A percentile compares a stretch with the other conserved stretches of the same genome.
Conservation (phyloP, 2,113 vertebrate species). For the Potamarius usumacintae region DNA sequence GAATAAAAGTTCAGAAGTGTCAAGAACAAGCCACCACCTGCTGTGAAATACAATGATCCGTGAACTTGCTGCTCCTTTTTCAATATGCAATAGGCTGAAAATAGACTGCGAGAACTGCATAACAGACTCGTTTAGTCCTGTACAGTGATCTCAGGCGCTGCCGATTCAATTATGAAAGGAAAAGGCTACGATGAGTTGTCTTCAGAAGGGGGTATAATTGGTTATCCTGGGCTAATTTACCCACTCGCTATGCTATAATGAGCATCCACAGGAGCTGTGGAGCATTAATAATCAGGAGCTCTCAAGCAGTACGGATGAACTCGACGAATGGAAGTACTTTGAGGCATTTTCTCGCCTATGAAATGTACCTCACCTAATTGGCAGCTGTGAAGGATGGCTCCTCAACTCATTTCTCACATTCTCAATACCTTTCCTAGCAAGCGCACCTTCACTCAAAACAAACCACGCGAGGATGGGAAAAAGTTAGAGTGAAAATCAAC, state of each 20-base stretch:
- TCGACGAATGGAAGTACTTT: neutral
- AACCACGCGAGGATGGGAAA: neutral
- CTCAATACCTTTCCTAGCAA: neutral
- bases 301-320: neutral
- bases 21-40: neutral
- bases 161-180: conserved; percentile 52
- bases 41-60: neutral
- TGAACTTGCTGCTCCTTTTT: neutral
- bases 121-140: conserved; percentile 32
- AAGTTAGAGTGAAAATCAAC: neutral
- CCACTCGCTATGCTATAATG: conserved; percentile 63
- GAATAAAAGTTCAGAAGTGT: conserved; percentile 5
- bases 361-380: neutral
- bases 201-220: conserved; percentile 57
- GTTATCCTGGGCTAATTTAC: conserved; percentile 62
- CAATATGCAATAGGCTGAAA: conserved; percentile 34
- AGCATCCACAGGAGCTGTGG: conserved; percentile 54
- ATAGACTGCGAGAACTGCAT: conserved; percentile 29
- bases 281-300: conserved; percentile 31
- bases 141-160: conserved; percentile 38
- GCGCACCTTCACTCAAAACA: neutral
- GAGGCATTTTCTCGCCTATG: neutral
- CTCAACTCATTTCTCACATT: neutral
- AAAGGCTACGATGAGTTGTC: conserved; percentile 54
- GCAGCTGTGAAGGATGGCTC: neutral